Base-by-base conservation (phyloP, 2,888 invertebrate genomes). In the Tetramorium bicarinatum region DNA sequence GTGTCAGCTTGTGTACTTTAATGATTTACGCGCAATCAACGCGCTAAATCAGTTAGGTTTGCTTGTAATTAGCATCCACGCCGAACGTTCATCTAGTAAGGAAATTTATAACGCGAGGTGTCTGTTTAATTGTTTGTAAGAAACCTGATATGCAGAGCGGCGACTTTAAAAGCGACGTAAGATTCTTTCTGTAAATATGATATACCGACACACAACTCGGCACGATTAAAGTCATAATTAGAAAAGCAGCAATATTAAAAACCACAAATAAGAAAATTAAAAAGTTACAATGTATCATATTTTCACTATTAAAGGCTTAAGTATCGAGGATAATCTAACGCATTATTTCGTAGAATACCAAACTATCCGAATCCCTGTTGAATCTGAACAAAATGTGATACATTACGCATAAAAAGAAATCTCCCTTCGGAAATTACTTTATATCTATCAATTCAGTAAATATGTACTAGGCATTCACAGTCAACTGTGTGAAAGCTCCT, bases 1-100 rank as follows among this genome's bases (percentile, higher is more conserved):
- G 80, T 83, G 85, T 74, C 82, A 66, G 74, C 52, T 82, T 66
- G 59, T 74, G 71, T 87, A 83, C 66, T 49, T 61, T 34, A 59
- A 4, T 74, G 82, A 89, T 89, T 87, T 89, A 89, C 83, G 80
- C 76, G 75, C 59, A 83, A 71, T 67, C 85, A 80, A 81, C 77
- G 76, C 62, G 74, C 82, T 83, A 87, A 88, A 88, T 85, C 84
- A 81, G 87, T 67, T 77, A 56, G 71, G 87, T 88, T 87, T 88
- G 74, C 82, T 85, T 72, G 82, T 85, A 90, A 90, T 88, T 90
- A 86, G 85, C 64, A 74, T 81, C 82, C 18, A 74, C 75, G 62
- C 82, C 64, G 71, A 81, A 69, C 59, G 44, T 88, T 84, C 67
- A 81, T 44, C 71, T 62, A 71, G 34, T 38, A 82, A 41, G 85